Evolutionary conservation across 1,140 invertebrate species (phyloP), one percentile per base, ranked within the genome.

Genomic region (Euura saliciscinereae): DNA sequence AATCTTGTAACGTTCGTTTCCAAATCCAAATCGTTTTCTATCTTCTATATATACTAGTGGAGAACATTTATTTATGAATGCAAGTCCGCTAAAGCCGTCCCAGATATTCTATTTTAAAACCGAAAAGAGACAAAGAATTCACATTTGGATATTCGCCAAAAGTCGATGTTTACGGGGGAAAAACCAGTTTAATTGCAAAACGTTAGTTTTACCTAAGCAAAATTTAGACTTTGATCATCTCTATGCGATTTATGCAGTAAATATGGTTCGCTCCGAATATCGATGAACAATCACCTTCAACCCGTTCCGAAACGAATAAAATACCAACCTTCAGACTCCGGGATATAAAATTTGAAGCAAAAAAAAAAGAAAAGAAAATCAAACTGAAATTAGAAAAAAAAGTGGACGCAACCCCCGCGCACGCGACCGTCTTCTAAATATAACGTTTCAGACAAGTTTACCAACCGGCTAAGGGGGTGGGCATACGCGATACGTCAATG

Each of bases 21-120:
- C 28, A 28, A 28, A 28, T 28, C 28, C 28, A 28, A 28, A 28
- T 28, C 28, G 28, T 28, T 28, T 28, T 28, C 28, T 28, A 28
- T 28, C 28, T 28, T 28, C 28, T 28, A 28, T 28, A 28, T 28
- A 28, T 59, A 11, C 51, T 59, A 59, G 13, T n/a, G 51, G 13
- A 59, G 51, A 59, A 59, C 51, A 59, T 59, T 59, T 59, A 59
- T 59, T 59, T 59, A 59, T 59, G 51, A 59, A 59, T 59, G 51
- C 51, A 28, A 59, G 51, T 59, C 51, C 28, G 28, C 13, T 59
- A 78, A 78, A 76, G 75, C 72, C 78, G 78, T 77, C 76, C 80
- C 72, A 83, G 69, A 79, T 83, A 82, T 83, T 28, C 82, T 82
- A 83, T 83, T 83, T 83, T 80, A 81, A 81, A 71, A 70, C 69